Percentiles rank a stretch among this genome's conserved stretches.
Evolutionary conservation across 2,888 invertebrate genomes (phyloP).

Genomic region (Danaus chrysippus): DNA sequence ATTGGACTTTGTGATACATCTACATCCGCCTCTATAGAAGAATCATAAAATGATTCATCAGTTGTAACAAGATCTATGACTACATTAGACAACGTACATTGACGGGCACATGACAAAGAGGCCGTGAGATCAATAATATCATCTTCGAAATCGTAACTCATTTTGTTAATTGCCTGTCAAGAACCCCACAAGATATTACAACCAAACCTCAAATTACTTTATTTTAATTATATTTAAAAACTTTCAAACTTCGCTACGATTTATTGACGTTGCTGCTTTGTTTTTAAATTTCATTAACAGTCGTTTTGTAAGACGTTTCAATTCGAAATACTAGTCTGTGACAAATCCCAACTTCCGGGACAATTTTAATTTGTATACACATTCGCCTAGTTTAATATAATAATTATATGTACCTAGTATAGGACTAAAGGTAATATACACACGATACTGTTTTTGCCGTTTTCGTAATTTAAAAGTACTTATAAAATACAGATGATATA

Average conservation of each 20-base stretch:
- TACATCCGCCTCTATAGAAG: neutral
- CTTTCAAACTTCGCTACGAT: neutral
- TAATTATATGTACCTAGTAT: too few relatives aligned
- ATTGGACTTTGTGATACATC: neutral
- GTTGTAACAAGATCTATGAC: constrained; percentile 44
- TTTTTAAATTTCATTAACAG: too few relatives aligned
- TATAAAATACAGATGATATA: too few relatives aligned
- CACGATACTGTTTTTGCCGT: too few relatives aligned
- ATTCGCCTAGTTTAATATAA: too few relatives aligned
- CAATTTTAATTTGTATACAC: too few relatives aligned
- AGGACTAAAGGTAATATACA: too few relatives aligned
- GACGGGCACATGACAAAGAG: constrained; percentile 39
- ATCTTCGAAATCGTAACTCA: constrained; percentile 8
- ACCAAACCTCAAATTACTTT: neutral
- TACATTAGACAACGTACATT: constrained; percentile 33
- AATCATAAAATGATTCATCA: constrained; percentile 40
- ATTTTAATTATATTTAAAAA: neutral
- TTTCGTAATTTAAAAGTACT: too few relatives aligned
- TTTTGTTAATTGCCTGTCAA: neutral
- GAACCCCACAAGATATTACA: neutral
- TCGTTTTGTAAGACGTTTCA: too few relatives aligned
- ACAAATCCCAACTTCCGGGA: too few relatives aligned
- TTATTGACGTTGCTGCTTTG: too few relatives aligned
- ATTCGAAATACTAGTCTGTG: too few relatives aligned
- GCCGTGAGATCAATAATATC: constrained; percentile 23